Base-by-base conservation (phyloP, 2,888 invertebrate genomes). In the Lithophane socia region DNA sequence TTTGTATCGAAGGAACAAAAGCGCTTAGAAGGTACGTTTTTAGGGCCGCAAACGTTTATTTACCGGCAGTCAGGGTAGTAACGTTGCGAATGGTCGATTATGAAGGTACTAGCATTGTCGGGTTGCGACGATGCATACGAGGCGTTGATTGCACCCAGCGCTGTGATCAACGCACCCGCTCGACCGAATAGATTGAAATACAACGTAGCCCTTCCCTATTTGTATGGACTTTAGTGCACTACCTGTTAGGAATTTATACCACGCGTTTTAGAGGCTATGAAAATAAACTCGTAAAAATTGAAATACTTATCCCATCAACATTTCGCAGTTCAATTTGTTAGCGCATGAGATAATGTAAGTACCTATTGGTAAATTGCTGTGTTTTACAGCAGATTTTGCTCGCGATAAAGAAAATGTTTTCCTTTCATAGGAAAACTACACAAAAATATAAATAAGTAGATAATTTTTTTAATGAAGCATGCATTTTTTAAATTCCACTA, bases 81-180 rank as follows among this genome's bases (percentile, higher is more conserved):
- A 75, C 54, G 58, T 61, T 75, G 64, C 71, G 73, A 79, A 73
- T 75, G 79, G 84, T 68, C 60, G 66, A 67, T 63, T 86, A 77
- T 73, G 69, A 80, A 79, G 68, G 78, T 80, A 82, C 73, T 49
- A 75, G 77, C 79, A 91, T 92, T 92, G 91, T 92, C 77, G 80
- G 73, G 75, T 87, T 87, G 88, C 92, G 88, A 84, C 90, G 92
- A 92, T 92, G 94, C 93, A 91, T 94, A 90, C 90, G 73, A 86
- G 69, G 76, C 90, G 85, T 89, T 92, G 94, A 94, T 94, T 94
- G 92, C 91, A 82, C 81, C 84, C 72, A 60, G 83, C 83, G 85
- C 84, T 80, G 81, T 88, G 88, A 90, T 88, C 88, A 92, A 86
- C 86, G 80, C 71, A 86, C 77, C 61, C 90, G 80, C 81, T 91